Percentiles rank a stretch among this genome's conserved stretches.
These are phyloP conservation scores for Tinea trinotella DNA, from an alignment of 2,888 invertebrate genomes.

Conservation along the genomic window DNA sequence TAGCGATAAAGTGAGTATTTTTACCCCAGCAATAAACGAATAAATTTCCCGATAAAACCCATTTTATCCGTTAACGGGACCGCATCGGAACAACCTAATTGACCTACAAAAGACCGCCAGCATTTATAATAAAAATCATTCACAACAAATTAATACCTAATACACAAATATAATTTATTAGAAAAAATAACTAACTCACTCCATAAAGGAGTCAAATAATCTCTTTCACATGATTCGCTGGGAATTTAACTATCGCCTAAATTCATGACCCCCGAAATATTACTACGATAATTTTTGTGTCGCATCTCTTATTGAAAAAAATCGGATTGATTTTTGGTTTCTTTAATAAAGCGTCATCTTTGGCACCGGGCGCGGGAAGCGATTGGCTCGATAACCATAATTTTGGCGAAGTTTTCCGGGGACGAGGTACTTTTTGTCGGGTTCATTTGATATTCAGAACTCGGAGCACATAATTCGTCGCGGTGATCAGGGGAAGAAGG, in stretches of 20 bases:
- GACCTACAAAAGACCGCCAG: constrained; percentile 14
- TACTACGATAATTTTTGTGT: neutral
- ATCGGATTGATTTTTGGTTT: constrained; percentile 30
- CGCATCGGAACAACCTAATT: constrained; percentile 18
- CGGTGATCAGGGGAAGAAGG: constrained; percentile 51
- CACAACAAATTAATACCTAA: neutral
- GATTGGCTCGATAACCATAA: constrained; percentile 52
- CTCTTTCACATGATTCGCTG: neutral
- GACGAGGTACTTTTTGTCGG: constrained; percentile 40
- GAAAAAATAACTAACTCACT: neutral
- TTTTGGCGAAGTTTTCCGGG: constrained; percentile 45
- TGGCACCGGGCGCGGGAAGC: constrained; percentile 29
- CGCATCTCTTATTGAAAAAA: constrained; percentile 34
- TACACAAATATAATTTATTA: neutral
- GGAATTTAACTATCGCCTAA: neutral
- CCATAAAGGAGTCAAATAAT: neutral
- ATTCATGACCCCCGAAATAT: neutral
- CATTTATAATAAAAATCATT: constrained; percentile 6
- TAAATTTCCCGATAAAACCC: constrained; percentile 18
- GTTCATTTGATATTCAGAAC: constrained; percentile 53
- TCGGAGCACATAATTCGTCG: constrained; percentile 54
- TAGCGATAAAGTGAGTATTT: constrained; percentile 11
- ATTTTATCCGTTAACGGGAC: constrained; percentile 16
- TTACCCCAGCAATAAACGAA: constrained; percentile 16
- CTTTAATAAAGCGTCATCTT: constrained; percentile 33